Conservation (phyloP, 2,888 invertebrate genomes). For the Chymomyza caudatula region DNA sequence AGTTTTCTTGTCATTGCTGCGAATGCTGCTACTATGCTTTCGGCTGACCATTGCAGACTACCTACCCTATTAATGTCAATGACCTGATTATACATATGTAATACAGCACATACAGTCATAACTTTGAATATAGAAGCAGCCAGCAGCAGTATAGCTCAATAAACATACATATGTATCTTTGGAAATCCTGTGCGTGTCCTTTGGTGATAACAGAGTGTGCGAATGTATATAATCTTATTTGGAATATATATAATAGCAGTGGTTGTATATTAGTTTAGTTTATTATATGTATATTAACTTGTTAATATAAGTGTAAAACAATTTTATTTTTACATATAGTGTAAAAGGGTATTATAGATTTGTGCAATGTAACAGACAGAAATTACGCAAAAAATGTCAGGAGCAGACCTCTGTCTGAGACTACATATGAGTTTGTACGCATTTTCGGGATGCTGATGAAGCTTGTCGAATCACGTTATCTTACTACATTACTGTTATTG, state of each 20-base stretch:
- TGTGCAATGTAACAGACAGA: too few relatives aligned
- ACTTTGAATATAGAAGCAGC: constrained; percentile 24
- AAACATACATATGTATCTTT: neutral
- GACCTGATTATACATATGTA: constrained; percentile 63
- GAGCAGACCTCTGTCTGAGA: too few relatives aligned
- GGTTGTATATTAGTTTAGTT: neutral
- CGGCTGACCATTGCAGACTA: constrained; percentile 3
- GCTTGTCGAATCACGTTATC: too few relatives aligned
- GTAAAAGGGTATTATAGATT: too few relatives aligned
- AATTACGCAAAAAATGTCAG: too few relatives aligned
- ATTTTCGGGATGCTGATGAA: too few relatives aligned
- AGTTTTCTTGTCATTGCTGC: constrained; percentile 18
- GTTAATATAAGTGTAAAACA: too few relatives aligned
- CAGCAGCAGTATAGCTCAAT: neutral
- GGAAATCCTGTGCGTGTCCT: constrained; percentile 58
- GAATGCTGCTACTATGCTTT: constrained; percentile 24
- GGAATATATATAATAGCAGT: neutral
- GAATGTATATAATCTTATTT: constrained; percentile 14
- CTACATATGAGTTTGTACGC: too few relatives aligned
- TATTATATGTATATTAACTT: neutral
- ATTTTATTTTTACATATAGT: too few relatives aligned
- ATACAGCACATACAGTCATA: constrained; percentile 13
- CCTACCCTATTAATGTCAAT: constrained; percentile 52
- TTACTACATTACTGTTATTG: too few relatives aligned
- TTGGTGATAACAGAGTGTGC: constrained; percentile 41